A percentile compares a stretch with the other conserved stretches of the same genome.
phyloP scores from a whole-genome alignment of 1,140 invertebrate species.

The Drosophila pectinifera region DNA sequence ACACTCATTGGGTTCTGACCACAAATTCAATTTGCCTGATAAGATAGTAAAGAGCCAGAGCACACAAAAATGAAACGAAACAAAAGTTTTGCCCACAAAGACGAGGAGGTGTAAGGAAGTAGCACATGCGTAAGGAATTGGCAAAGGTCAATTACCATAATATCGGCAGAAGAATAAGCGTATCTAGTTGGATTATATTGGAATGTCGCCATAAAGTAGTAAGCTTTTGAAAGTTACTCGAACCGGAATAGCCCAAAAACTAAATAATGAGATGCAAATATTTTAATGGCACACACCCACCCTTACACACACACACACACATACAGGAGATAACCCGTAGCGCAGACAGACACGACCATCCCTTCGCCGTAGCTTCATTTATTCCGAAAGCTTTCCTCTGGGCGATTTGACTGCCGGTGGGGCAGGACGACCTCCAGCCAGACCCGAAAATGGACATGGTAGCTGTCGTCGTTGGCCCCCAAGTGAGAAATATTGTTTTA shows the following conservation, averaged over 20 bases:
- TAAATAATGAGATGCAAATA: conserved; percentile 81
- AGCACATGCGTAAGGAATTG: conserved; percentile 35
- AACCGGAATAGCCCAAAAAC: conserved; percentile 30
- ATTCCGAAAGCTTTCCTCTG: conserved; percentile 67
- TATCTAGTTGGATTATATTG: conserved; percentile 11
- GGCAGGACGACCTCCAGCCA: neutral
- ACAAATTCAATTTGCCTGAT: conserved; percentile 76
- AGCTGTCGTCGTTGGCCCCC: conserved; percentile 58
- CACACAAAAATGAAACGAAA: conserved; percentile 45
- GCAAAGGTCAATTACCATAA: conserved; percentile 53
- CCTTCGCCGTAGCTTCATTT: conserved; percentile 69
- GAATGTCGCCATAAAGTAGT: conserved; percentile 8
- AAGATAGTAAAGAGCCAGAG: conserved; percentile 43
- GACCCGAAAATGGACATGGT: conserved; percentile 12
- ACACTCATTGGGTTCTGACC: conserved; percentile 73
- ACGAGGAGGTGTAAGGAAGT: neutral
- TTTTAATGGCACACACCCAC: conserved; percentile 69
- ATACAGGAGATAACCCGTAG: conserved; percentile 8
- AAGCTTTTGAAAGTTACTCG: neutral
- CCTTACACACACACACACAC: conserved; percentile 12
- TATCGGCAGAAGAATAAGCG: neutral
- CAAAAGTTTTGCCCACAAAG: conserved; percentile 39
- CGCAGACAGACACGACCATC: conserved; percentile 25
- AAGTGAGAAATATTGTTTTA: conserved; percentile 83
- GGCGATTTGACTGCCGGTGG: conserved; percentile 43